Evolutionary conservation across 2,888 invertebrate genomes (phyloP), one percentile per base, ranked within the genome.

Genomic region (Agrotis exclamationis): DNA sequence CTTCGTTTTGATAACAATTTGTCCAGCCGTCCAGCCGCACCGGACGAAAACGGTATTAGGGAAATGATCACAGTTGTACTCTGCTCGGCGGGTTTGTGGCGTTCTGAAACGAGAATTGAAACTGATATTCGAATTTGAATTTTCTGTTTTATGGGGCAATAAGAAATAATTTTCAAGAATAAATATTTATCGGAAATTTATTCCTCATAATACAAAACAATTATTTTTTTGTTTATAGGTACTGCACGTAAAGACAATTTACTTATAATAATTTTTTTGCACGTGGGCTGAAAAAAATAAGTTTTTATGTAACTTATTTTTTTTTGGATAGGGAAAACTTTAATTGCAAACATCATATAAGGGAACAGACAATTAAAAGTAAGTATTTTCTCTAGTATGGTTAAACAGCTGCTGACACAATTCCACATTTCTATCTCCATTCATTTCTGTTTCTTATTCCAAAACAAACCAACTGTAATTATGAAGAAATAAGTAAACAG

Each of bases 1-100:
- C 89, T 86, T 86, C 76, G 68, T 77, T 81, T 74, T 76, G 74
- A 85, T 76, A 82, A 76, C 70, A 74, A 77, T 79, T 84, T 79
- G 68, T 82, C 65, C 77, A 62, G 59, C 39, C 48, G n/a, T 9
- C 57, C 77, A 51, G 53, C 47, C 16, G 28, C 9, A 63, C 47
- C 65, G 50, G 58, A 64, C 60, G 56, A 28, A 22, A 24, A 45
- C 50, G 58, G 54, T 54, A 63, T 76, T 80, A 65, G 58, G 59
- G 20, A 57, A 44, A 62, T 50, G 24, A 54, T 66, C 33, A 33
- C 28, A 48, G 51, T 53, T 58, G 45, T 18, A 7, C 13, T 28
- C 58, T 13, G 33, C 13, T 18, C 16, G 28, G 18, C 44, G 28
- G 13, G 28, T 33, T 28, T 56, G 3, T 16, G n/a, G 22, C 24